A percentile compares a stretch with the other conserved stretches of the same genome.
Evolutionary conservation across 2,797 vertebrate genomes (phyloP).

Genomic region (Malacoctenus gilli): DNA sequence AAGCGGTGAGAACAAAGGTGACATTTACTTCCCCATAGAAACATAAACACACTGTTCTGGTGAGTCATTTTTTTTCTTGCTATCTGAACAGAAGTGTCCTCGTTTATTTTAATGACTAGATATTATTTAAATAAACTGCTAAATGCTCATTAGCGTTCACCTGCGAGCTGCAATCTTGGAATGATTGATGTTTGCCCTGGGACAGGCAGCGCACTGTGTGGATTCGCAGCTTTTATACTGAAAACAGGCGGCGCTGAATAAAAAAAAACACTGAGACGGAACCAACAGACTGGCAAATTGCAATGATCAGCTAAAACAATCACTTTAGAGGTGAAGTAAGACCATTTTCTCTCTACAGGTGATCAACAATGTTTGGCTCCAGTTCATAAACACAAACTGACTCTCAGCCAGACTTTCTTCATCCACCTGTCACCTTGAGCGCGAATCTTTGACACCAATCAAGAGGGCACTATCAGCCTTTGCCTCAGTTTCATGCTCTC

Average conservation of each 20-base stretch:
- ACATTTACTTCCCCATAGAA: too few relatives aligned
- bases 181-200: slow-evolving; percentile 3
- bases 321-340: not conserved
- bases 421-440: slow-evolving; percentile 21
- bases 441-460: slow-evolving; percentile 32
- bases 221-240: slow-evolving; percentile 1
- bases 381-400: slow-evolving; percentile 17
- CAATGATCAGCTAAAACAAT: slow-evolving; percentile 10
- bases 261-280: slow-evolving; percentile 5
- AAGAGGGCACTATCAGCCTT: slow-evolving; percentile 35
- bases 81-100: not conserved
- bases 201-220: slow-evolving; percentile 2
- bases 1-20: too few relatives aligned
- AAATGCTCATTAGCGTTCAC: slow-evolving; percentile 5
- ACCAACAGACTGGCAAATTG: not conserved
- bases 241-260: slow-evolving; percentile 13
- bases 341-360: slow-evolving; percentile 18
- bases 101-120: not conserved
- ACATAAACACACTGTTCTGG: too few relatives aligned
- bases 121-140: not conserved
- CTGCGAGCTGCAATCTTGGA: not conserved
- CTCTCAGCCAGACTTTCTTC: slow-evolving; percentile 28
- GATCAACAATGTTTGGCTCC: slow-evolving; percentile 36
- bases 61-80: not conserved
- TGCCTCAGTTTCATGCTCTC: slow-evolving; percentile 18